These are phyloP conservation scores for Trichonephila clavipes DNA, from an alignment of 1,140 invertebrate genomes.

Conservation along the genomic window DNA sequence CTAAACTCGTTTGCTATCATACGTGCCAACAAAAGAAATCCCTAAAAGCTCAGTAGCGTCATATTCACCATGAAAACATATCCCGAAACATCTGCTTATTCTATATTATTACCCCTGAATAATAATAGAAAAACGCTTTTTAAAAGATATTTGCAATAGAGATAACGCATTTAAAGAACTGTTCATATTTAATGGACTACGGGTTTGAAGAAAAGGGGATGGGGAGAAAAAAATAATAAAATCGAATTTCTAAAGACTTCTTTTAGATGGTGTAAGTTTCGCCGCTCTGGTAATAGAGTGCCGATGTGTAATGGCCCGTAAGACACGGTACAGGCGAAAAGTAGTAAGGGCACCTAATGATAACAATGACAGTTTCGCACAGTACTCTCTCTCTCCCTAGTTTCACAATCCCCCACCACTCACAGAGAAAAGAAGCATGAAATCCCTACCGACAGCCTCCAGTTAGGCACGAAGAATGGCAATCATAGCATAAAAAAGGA, in stretches of 20 bases:
- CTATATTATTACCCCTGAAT: not conserved
- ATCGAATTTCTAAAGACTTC: slow-evolving; percentile 41
- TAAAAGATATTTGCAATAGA: not conserved
- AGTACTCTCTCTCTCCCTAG: not conserved
- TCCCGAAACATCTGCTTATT: slow-evolving; percentile 36
- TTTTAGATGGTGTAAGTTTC: slow-evolving; percentile 58
- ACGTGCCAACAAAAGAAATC: slow-evolving; percentile 8
- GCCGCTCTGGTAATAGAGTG: slow-evolving; percentile 29
- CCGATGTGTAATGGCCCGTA: slow-evolving; percentile 50
- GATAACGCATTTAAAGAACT: slow-evolving; percentile 36
- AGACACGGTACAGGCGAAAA: slow-evolving; percentile 41
- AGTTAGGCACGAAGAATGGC: slow-evolving; percentile 49
- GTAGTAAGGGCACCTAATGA: slow-evolving; percentile 36
- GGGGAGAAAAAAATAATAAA: not conserved
- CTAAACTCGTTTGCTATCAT: slow-evolving; percentile 3
- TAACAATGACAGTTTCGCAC: slow-evolving; percentile 56
- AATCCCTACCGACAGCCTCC: slow-evolving; percentile 51
- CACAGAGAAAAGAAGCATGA: slow-evolving; percentile 58
- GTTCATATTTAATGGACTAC: slow-evolving; percentile 52
- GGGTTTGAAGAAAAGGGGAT: not conserved
- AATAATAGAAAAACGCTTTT: slow-evolving; percentile 26
- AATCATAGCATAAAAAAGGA: slow-evolving; percentile 34
- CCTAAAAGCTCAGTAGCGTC: slow-evolving; percentile 34
- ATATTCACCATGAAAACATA: slow-evolving; percentile 29
- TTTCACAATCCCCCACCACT: not conserved